These are phyloP conservation scores for Bugula neritina DNA, from an alignment of 2,888 invertebrate genomes.

Conservation along the genomic window DNA sequence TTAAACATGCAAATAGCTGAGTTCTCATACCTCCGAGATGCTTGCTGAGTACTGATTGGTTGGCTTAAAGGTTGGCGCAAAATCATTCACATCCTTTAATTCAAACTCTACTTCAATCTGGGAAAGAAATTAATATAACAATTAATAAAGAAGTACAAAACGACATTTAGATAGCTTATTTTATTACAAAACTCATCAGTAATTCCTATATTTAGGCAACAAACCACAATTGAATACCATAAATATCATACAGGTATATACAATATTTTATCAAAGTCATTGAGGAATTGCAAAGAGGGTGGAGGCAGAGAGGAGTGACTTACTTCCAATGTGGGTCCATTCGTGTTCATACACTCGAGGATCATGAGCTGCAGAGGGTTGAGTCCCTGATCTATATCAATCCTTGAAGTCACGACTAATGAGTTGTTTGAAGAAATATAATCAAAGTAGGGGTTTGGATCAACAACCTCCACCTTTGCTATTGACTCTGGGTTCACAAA, in stretches of 20 bases:
- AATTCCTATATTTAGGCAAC: no score
- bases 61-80: background rate
- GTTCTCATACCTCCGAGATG: background rate
- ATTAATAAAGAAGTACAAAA: no score
- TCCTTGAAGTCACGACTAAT: constrained; percentile 12
- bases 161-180: no score
- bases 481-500: background rate
- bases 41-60: background rate
- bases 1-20: background rate
- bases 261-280: no score
- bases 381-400: constrained; percentile 20
- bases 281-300: no score
- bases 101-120: constrained; percentile 22
- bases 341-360: background rate
- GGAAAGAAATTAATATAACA: background rate
- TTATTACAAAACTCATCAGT: no score
- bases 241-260: no score
- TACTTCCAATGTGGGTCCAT: background rate
- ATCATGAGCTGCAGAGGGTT: background rate
- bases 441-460: background rate
- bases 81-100: constrained; percentile 5
- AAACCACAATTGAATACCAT: no score
- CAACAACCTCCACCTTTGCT: background rate
- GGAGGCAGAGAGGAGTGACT: no score
- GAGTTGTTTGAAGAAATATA: constrained; percentile 1